Base-by-base conservation (phyloP, 2,888 invertebrate species). In the Pristionchus japonicus region DNA sequence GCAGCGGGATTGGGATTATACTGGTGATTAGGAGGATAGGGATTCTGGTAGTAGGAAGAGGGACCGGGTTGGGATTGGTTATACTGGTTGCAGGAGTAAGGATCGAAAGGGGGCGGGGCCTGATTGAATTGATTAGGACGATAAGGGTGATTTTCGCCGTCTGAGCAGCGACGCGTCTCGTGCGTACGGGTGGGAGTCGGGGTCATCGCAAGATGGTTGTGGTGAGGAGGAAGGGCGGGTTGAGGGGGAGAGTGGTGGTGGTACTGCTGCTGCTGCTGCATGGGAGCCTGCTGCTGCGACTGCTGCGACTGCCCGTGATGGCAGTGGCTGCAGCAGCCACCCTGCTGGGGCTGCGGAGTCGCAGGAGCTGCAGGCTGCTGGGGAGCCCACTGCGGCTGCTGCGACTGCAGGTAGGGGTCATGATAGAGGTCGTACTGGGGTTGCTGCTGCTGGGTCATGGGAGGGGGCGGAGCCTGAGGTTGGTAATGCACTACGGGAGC, bases 161-260 rank as follows among this genome's bases (percentile, higher is more conserved):
- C 85, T 64, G 85, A 85, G 34, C 85, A 85, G 64, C 64, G 85
- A 37, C 85, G 85, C 61, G 64, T 40, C 43, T 85, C 85, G 40
- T 64, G 6, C 20, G 52, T 40, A 0, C 82, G 82, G 20, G 82
- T 34, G 31, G 82, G 34, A 15, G 82, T 34, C 2, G 82, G 34
- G 23, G 31, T 40, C 82, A 34, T 34, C 49, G 47, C 43, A n/a
- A 27, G 27, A 37, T 37, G 40, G n/a, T n/a, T n/a, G 37, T 37
- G 74, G 23, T 20, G 27, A 40, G 31, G 82, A 37, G 52, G 82
- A 34, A 31, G 49, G 27, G 11, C 27, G 23, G 52, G 82, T n/a
- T 20, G 37, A 20, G 61, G 85, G n/a, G 64, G 85, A 3, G 61
- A 52, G n/a, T 37, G 40, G 57, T 80, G 43, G 47, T 80, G 80